Evolutionary conservation across 1,140 invertebrate genomes (phyloP).

Genomic region (Drosophila ananassae): DNA sequence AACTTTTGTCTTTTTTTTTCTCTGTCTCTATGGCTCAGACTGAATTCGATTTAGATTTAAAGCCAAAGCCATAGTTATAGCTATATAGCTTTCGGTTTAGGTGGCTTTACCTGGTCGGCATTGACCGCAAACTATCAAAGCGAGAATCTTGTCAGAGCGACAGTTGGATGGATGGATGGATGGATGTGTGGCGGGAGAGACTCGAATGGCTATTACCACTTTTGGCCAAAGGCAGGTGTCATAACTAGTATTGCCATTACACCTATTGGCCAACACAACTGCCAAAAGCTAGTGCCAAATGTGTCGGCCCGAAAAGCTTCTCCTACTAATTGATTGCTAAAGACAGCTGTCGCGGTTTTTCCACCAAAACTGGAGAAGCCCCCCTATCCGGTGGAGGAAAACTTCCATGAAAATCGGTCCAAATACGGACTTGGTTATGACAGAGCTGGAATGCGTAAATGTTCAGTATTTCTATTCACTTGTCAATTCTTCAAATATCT

Average conservation of each 20-base stretch:
- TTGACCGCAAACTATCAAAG: conserved; percentile 75
- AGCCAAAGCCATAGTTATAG: background rate
- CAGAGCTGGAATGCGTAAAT: conserved; percentile 20
- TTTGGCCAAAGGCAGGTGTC: conserved; percentile 44
- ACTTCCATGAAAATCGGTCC: background rate
- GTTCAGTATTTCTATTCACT: conserved; percentile 2
- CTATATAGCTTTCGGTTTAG: background rate
- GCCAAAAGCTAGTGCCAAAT: conserved; percentile 42
- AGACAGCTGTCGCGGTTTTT: conserved; percentile 4
- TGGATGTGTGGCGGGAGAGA: background rate
- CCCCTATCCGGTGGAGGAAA: background rate
- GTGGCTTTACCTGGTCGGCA: conserved; percentile 56
- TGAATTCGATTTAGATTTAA: conserved; percentile 11
- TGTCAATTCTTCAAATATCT: conserved; percentile 1
- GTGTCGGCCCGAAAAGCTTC: conserved; percentile 8
- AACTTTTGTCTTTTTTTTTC: conserved; percentile 22
- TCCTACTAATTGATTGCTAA: conserved; percentile 34
- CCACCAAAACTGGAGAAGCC: background rate
- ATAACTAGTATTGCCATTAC: conserved; percentile 51
- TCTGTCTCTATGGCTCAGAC: background rate
- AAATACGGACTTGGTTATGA: conserved; percentile 2
- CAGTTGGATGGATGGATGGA: background rate
- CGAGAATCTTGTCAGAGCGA: conserved; percentile 26
- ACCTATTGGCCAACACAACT: conserved; percentile 43
- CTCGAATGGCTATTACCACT: conserved; percentile 14